A percentile compares a stretch with the other conserved stretches of the same genome.
phyloP scores from a whole-genome alignment of 2,113 vertebrate species.

The Psittacara wagleri region DNA sequence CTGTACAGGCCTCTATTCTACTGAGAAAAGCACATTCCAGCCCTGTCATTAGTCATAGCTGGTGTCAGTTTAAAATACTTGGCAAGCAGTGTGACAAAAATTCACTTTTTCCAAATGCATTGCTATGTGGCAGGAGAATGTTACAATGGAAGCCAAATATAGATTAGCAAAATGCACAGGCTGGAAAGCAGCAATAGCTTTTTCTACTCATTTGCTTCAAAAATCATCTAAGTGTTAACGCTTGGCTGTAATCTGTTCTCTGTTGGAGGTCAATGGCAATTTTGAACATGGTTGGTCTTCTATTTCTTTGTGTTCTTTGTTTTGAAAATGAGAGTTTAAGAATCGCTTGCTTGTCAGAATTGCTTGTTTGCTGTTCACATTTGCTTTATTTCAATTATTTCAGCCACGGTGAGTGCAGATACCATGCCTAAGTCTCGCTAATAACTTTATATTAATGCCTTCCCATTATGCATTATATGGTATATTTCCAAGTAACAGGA shows the following conservation, averaged over 20 bases:
- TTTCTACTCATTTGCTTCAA: constrained; percentile 19
- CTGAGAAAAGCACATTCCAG: constrained; percentile 78
- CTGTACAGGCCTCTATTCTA: constrained; percentile 72
- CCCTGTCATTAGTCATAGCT: constrained; percentile 75
- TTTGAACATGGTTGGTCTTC: not conserved
- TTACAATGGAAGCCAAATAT: constrained; percentile 54
- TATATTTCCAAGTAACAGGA: not conserved
- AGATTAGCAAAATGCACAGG: constrained; percentile 50
- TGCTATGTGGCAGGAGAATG: constrained; percentile 62
- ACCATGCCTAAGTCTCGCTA: not conserved
- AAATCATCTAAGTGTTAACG: constrained; percentile 3
- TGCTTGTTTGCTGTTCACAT: constrained; percentile 44
- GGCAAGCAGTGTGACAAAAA: constrained; percentile 73
- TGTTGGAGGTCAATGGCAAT: not conserved
- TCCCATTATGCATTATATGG: not conserved
- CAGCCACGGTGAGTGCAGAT: not conserved
- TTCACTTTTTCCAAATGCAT: constrained; percentile 70
- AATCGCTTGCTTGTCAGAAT: constrained; percentile 56
- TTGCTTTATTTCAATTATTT: constrained; percentile 10
- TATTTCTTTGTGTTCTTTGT: not conserved
- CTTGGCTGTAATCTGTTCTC: constrained; percentile 10
- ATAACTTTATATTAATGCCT: not conserved
- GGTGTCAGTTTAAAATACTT: constrained; percentile 76
- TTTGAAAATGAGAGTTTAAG: constrained; percentile 9
- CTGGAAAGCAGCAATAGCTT: constrained; percentile 38